Evolutionary conservation across 2,113 vertebrate genomes (phyloP).

Genomic region (Podarcis raffonei): DNA sequence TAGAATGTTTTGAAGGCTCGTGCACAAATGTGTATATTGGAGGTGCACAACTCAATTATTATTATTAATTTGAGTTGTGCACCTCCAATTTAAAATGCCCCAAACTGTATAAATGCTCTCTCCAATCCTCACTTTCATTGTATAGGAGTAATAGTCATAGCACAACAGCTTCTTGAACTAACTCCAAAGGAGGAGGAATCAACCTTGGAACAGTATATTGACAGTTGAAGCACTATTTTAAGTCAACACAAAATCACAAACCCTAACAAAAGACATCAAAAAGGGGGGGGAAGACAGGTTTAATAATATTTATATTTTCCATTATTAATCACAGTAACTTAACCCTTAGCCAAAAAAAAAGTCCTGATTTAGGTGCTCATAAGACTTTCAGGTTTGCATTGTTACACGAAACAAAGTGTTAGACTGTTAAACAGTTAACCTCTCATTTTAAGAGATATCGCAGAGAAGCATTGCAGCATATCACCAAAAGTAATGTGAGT

Average conservation of each 20-base stretch:
- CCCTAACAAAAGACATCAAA: neutral
- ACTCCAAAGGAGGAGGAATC: neutral
- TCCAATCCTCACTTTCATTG: neutral
- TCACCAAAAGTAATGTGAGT: neutral
- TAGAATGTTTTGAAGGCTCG: too few relatives aligned
- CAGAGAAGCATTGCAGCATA: neutral
- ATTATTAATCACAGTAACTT: neutral
- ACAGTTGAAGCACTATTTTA: too few relatives aligned
- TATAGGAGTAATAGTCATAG: neutral
- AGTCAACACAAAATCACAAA: neutral
- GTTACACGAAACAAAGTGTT: too few relatives aligned
- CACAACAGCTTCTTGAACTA: neutral
- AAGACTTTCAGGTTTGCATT: too few relatives aligned
- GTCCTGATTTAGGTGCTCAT: too few relatives aligned
- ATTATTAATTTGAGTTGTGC: neutral
- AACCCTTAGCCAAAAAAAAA: neutral
- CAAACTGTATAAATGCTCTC: neutral
- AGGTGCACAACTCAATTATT: too few relatives aligned
- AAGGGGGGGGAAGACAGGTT: neutral
- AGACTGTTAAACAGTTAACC: too few relatives aligned
- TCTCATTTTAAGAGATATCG: neutral
- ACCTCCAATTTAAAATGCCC: neutral
- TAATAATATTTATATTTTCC: neutral
- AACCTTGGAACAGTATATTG: neutral
- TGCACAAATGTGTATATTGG: too few relatives aligned